These are phyloP conservation scores for Bucorvus abyssinicus DNA, from an alignment of 2,797 vertebrate genomes.

Conservation along the genomic window DNA sequence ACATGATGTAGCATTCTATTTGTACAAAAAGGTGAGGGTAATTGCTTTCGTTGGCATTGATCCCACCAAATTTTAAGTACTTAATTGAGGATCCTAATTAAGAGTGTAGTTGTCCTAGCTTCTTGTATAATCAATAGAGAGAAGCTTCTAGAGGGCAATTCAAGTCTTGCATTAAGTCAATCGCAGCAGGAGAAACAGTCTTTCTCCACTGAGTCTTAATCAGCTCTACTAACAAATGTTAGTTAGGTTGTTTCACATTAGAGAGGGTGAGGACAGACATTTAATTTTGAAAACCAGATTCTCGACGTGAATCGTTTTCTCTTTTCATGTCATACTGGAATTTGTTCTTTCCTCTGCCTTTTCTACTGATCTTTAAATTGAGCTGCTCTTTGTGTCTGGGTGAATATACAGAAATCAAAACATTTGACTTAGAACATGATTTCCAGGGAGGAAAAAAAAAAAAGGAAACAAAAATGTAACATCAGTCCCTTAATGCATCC, in stretches of 20 bases:
- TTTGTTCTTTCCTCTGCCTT: not conserved
- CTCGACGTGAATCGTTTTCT: not conserved
- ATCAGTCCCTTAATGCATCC: not conserved
- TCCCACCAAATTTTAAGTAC: slow-evolving; percentile 7
- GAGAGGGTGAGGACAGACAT: not conserved
- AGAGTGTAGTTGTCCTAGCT: not conserved
- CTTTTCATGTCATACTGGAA: not conserved
- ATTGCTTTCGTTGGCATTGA: not conserved
- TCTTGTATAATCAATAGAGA: not conserved
- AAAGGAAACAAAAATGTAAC: not conserved
- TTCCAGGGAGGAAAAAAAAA: not conserved
- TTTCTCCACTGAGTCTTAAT: not conserved
- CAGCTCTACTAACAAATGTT: not conserved
- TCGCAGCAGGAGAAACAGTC: not conserved
- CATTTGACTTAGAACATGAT: not conserved
- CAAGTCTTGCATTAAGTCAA: not conserved
- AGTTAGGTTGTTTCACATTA: not conserved
- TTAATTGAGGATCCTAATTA: slow-evolving; percentile 29
- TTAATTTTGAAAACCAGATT: not conserved
- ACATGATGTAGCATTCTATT: not conserved
- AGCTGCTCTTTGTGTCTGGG: not conserved
- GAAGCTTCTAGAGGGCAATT: not conserved
- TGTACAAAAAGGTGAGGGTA: not conserved
- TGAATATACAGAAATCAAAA: not conserved
- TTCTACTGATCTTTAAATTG: not conserved